These are phyloP conservation scores for Lamellibrachia luymesi DNA, from an alignment of 1,140 invertebrate species.

Conservation along the genomic window DNA sequence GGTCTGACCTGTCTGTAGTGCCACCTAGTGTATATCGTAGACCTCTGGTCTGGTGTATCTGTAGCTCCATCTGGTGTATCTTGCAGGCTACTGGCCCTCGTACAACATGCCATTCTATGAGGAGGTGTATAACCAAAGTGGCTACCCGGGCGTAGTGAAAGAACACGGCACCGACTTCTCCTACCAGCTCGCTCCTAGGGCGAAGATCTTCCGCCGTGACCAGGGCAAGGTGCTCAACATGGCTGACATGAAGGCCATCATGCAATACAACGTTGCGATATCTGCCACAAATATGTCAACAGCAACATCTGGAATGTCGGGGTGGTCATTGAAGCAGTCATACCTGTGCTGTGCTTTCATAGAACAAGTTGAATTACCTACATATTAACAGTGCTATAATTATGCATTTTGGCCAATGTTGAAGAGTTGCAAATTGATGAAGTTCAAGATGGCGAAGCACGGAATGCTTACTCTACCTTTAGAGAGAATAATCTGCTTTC, in stretches of 20 bases:
- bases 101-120: conserved; percentile 57
- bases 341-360: no score
- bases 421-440: no score
- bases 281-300: conserved; percentile 16
- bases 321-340: no score
- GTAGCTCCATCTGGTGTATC: no score
- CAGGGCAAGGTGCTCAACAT: conserved; percentile 44
- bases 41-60: no score
- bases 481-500: not conserved
- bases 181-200: conserved; percentile 51
- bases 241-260: conserved; percentile 45
- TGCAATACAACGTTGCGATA: conserved; percentile 54
- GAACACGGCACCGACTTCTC: conserved; percentile 43
- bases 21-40: no score
- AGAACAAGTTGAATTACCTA: no score
- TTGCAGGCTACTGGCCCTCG: conserved; percentile 52
- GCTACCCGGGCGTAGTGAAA: conserved; percentile 45
- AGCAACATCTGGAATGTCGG: conserved; percentile 24
- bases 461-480: conserved; percentile 28
- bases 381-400: no score
- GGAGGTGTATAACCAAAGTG: conserved; percentile 51
- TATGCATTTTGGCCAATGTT: no score
- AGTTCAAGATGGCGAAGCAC: conserved; percentile 40
- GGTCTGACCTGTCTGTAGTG: no score
- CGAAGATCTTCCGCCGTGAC: conserved; percentile 55